Conservation (phyloP, 1,140 invertebrate genomes). For the Cyphomyrmex costatus region DNA sequence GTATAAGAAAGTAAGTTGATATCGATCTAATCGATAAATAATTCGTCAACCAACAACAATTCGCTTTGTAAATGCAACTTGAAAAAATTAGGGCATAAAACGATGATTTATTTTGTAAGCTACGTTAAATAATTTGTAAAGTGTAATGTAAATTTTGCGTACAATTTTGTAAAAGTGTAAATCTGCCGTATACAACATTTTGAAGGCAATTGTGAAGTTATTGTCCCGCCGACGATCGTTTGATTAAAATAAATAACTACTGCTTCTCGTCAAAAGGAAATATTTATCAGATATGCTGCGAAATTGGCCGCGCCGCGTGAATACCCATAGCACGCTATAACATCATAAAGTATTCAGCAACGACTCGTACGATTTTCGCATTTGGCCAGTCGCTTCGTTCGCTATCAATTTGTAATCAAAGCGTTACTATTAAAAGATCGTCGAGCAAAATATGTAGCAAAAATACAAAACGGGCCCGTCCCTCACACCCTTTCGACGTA, state of each 20-base stretch:
- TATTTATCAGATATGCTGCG: conserved; percentile 58
- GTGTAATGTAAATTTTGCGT: conserved; percentile 54
- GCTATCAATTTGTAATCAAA: conserved; percentile 64
- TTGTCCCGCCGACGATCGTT: conserved; percentile 61
- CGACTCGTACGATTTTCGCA: conserved; percentile 62
- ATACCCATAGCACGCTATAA: conserved; percentile 55
- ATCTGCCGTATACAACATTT: conserved; percentile 30
- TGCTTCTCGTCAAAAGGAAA: conserved; percentile 60
- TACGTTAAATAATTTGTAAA: conserved; percentile 44
- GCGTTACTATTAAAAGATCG: conserved; percentile 65
- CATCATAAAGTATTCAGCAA: conserved; percentile 64
- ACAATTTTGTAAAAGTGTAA: conserved; percentile 58
- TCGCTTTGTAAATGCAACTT: not conserved
- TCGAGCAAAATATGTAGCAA: conserved; percentile 45
- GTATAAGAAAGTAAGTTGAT: not conserved
- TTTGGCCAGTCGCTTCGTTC: conserved; percentile 62
- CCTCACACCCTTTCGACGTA: conserved; percentile 60
- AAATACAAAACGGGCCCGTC: conserved; percentile 50
- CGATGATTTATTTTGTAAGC: conserved; percentile 34
- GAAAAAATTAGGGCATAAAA: not conserved
- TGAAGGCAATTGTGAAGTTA: conserved; percentile 54
- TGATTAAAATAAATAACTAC: conserved; percentile 66
- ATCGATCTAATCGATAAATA: conserved; percentile 1
- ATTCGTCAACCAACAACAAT: not conserved
- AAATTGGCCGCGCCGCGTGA: conserved; percentile 60